Conservation (phyloP, 1,140 invertebrate genomes). For the Meteorus sp. region DNA sequence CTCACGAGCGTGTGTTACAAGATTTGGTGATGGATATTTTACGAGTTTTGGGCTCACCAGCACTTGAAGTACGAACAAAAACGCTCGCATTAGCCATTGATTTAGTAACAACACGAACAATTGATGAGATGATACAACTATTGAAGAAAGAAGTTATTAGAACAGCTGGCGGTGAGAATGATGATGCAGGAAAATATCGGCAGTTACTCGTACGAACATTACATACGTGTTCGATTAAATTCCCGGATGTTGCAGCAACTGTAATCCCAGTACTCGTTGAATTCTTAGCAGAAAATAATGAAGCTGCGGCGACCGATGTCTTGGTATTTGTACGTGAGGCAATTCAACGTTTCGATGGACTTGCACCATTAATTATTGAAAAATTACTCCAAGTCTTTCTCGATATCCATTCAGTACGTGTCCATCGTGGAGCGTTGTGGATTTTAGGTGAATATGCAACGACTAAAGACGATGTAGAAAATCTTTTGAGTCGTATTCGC, state of each 20-base stretch:
- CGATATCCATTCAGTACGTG: slow-evolving; percentile 80
- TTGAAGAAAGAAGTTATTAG: slow-evolving; percentile 94
- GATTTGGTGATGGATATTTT: slow-evolving; percentile 99
- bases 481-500: slow-evolving; percentile 76
- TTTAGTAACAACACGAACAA: slow-evolving; percentile 89
- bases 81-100: slow-evolving; percentile 87
- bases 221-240: slow-evolving; percentile 95
- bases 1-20: slow-evolving; percentile 91
- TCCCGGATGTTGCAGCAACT: slow-evolving; percentile 92
- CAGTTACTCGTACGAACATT: slow-evolving; percentile 94
- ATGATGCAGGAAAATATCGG: slow-evolving; percentile 93
- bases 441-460: slow-evolving; percentile 95
- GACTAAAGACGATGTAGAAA: slow-evolving; percentile 74
- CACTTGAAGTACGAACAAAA: slow-evolving; percentile 92
- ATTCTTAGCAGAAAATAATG: slow-evolving; percentile 93
- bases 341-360: slow-evolving; percentile 86
- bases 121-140: slow-evolving; percentile 94
- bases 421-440: slow-evolving; percentile 96
- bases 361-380: slow-evolving; percentile 76
- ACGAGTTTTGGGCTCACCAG: slow-evolving; percentile 84
- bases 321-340: slow-evolving; percentile 94
- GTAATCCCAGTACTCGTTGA: slow-evolving; percentile 96
- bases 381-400: slow-evolving; percentile 69
- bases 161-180: slow-evolving; percentile 89
- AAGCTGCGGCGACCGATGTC: slow-evolving; percentile 92